phyloP scores from a whole-genome alignment of 2,113 vertebrate species.

The Macaca fascicularis region T2T-MFA8v1.1 NC_088385.1:82605501-82606000 shows the following conservation, averaged over 20 bases:
- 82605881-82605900: neutral
- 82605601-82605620: neutral
- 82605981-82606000: neutral
- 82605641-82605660: no score
- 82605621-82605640: neutral
- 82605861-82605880: neutral
- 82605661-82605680: no score
- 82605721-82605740: no score
- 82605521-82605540: neutral
- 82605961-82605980: neutral
- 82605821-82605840: neutral
- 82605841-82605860: neutral
- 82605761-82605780: no score
- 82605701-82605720: no score
- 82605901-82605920: neutral
- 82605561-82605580: neutral
- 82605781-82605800: no score
- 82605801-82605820: neutral
- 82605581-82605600: neutral
- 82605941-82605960: neutral
- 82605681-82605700: no score
- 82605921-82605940: neutral
- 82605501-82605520: conserved; percentile 11
- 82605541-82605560: conserved; percentile 53
- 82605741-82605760: no score